phyloP scores from a whole-genome alignment of 2,113 vertebrate species.

The Labrus mixtus region DNA sequence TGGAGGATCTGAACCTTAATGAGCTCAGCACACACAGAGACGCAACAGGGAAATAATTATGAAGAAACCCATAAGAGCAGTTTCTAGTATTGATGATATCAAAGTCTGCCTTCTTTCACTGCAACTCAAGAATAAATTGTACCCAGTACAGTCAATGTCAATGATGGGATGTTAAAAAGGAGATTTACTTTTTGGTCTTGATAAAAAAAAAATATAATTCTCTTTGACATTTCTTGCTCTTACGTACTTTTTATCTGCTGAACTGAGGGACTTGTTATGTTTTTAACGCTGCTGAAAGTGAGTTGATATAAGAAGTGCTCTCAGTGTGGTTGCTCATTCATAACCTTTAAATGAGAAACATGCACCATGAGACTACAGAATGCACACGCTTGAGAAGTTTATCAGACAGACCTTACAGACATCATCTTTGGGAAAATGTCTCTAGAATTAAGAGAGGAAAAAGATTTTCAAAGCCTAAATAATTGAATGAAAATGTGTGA shows the following conservation, averaged over 20 bases:
- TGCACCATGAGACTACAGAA: neutral
- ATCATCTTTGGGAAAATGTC: neutral
- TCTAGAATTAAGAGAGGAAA: neutral
- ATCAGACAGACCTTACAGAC: neutral
- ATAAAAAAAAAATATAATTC: neutral
- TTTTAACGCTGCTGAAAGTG: neutral
- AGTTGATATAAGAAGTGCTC: neutral
- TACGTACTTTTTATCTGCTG: neutral
- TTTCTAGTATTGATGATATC: slow-evolving; percentile 26
- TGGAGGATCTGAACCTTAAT: slow-evolving; percentile 61
- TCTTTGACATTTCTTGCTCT: slow-evolving; percentile 7
- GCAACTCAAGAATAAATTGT: slow-evolving; percentile 10
- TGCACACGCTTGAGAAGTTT: neutral
- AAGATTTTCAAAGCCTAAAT: neutral
- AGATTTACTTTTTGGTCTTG: neutral
- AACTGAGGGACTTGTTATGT: neutral
- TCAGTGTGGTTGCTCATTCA: slow-evolving; percentile 14
- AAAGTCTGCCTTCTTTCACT: slow-evolving; percentile 25
- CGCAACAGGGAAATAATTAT: slow-evolving; percentile 65
- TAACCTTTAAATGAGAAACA: slow-evolving; percentile 28
- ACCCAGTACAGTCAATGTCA: neutral
- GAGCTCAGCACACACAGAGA: slow-evolving; percentile 60
- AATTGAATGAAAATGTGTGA: neutral
- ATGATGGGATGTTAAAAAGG: slow-evolving; percentile 7
- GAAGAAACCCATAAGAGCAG: slow-evolving; percentile 59